Base-by-base conservation (phyloP, 2,797 vertebrate species). In the Eospalax fontanierii region DNA sequence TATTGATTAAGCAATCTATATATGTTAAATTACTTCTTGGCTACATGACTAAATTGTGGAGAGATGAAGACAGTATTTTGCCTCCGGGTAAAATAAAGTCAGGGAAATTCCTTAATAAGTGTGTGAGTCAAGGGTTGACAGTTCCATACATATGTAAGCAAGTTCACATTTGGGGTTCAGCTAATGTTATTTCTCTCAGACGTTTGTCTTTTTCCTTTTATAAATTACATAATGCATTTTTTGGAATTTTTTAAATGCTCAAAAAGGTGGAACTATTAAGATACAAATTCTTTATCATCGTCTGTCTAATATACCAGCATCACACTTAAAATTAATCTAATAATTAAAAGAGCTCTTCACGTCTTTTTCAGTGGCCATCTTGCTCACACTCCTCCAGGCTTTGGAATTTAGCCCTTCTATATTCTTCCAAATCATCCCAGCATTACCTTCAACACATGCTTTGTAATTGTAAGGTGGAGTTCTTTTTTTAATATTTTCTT, bases 11-110 rank as follows among this genome's bases (percentile, higher is more conserved):
- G 71, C 30, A 96, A 95, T 83, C 71, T 40, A 0, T 35, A 71
- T 22, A 16, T 90, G 24, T 75, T 96, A 38, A 90, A 78, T 92
- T 95, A 87, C 61, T 91, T 94, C 16, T 89, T 87, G 40, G 78
- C 50, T 73, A 68, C 2, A 1, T 84, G 87, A 81, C n/a, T 57
- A 71, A 86, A 93, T 89, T 40, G 87, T 73, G 14, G 26, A 46
- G 59, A 91, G 43, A 71, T 70, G 30, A 90, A 94, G 57, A 68
- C 83, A 80, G 35, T 12, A 6, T 50, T 50, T 35, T 75, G 43
- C 75, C n/a, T 93, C 89, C 54, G 87, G 38, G 61, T 73, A 12
- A 87, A n/a, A 54, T 73, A 12, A 87, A n/a, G 19, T 81, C 19
- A 14, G 35, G 12, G 38, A 26, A 87, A 38, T 96, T 92, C 28